Percentiles rank a stretch among this genome's conserved stretches.
Evolutionary conservation across 2,113 vertebrate genomes (phyloP).

Genomic region (Forbesichthys papilliferus): DNA sequence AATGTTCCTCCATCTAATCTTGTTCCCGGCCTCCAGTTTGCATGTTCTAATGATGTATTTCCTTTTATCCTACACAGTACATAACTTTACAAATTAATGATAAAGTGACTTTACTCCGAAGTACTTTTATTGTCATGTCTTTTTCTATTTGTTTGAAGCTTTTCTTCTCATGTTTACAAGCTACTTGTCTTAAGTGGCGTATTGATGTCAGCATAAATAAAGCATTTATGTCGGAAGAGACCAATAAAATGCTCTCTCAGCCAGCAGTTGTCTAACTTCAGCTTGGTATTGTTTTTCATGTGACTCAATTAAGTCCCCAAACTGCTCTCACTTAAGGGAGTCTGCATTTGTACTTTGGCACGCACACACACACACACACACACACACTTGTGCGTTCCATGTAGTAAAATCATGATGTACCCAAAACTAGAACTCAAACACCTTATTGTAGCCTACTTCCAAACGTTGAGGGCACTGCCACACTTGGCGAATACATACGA

Average conservation of each 20-base stretch:
- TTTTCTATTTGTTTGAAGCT: conserved; percentile 55
- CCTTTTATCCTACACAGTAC: conserved; percentile 8
- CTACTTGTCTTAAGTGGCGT: conserved; percentile 67
- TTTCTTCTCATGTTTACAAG: conserved; percentile 76
- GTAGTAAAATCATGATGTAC: too few species aligned
- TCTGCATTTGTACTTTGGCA: neutral
- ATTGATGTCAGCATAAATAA: conserved; percentile 47
- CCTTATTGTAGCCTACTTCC: too few species aligned
- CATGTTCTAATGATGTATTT: conserved; percentile 21
- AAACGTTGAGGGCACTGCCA: too few species aligned
- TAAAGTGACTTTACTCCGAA: conserved; percentile 19
- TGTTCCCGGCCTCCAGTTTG: conserved; percentile 2
- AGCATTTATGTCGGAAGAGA: conserved; percentile 49
- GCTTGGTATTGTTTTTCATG: too few species aligned
- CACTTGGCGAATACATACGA: too few species aligned
- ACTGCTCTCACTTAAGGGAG: too few species aligned
- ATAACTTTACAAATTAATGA: conserved; percentile 15
- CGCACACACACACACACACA: too few species aligned
- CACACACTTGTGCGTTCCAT: too few species aligned
- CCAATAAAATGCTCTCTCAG: conserved; percentile 57
- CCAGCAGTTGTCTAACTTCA: conserved; percentile 1
- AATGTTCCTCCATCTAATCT: neutral
- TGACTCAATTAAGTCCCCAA: too few species aligned
- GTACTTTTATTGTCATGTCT: conserved; percentile 48
- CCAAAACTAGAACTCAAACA: too few species aligned